phyloP scores from a whole-genome alignment of 2,113 vertebrate species.

The Leptobrachium leishanense region DNA sequence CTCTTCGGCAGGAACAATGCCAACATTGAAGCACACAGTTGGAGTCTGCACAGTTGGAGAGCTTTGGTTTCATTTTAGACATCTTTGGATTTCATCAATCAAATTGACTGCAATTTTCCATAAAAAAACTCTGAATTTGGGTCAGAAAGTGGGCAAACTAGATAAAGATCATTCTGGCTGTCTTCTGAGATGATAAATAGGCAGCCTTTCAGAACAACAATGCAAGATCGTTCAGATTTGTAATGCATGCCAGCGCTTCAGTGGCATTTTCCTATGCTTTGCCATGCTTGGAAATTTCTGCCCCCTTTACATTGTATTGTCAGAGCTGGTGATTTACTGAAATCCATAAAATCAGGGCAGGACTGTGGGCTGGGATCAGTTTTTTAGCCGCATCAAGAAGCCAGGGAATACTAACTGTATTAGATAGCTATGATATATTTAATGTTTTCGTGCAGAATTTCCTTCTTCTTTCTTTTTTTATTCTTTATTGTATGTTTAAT shows the following conservation, averaged over 20 bases:
- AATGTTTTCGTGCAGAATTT: too few relatives aligned
- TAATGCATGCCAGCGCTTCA: conserved; percentile 73
- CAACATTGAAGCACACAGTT: conserved; percentile 95
- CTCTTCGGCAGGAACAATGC: conserved; percentile 87
- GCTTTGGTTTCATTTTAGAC: conserved; percentile 95
- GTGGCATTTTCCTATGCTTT: conserved; percentile 76
- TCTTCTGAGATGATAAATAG: conserved; percentile 99
- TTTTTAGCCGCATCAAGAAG: too few relatives aligned
- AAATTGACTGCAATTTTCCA: conserved; percentile 99
- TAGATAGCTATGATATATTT: too few relatives aligned
- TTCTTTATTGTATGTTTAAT: too few relatives aligned
- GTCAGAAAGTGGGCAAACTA: conserved; percentile 94
- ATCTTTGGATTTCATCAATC: conserved; percentile 99
- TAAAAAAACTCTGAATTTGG: conserved; percentile 97
- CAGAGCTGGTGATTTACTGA: conserved; percentile 57
- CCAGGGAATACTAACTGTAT: too few relatives aligned
- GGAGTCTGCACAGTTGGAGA: conserved; percentile 97
- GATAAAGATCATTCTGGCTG: conserved; percentile 97
- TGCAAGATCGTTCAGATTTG: conserved; percentile 78
- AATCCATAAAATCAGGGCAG: background rate
- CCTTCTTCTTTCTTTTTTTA: too few relatives aligned
- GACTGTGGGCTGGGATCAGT: too few relatives aligned
- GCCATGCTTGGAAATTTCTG: conserved; percentile 70
- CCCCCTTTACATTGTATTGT: conserved; percentile 65
- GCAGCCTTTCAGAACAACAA: conserved; percentile 92